These are phyloP conservation scores for Standfussiana lucernea DNA, from an alignment of 2,888 invertebrate species.

Conservation along the genomic window DNA sequence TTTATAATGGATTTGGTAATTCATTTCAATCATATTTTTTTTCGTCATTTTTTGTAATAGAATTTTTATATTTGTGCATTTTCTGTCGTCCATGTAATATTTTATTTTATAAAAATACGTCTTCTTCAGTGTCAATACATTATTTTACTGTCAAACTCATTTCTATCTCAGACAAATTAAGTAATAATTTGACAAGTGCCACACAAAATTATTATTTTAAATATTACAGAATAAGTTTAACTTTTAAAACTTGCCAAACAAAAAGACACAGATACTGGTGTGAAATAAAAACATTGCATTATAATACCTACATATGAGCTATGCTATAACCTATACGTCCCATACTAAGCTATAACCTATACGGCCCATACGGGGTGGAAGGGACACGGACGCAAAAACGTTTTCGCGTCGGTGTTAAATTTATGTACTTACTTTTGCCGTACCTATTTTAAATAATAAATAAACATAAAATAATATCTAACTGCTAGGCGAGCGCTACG, in stretches of 20 bases:
- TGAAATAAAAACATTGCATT: too few species aligned
- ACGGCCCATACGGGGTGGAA: too few species aligned
- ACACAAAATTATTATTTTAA: background rate
- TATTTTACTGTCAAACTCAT: background rate
- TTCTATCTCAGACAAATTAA: background rate
- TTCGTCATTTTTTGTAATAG: background rate
- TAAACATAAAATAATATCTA: background rate
- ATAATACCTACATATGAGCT: too few species aligned
- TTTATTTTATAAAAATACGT: conserved; percentile 8
- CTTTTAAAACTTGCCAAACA: background rate
- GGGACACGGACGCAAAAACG: too few species aligned
- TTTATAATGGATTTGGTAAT: conserved; percentile 30
- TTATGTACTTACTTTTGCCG: too few species aligned
- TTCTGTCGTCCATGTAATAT: background rate
- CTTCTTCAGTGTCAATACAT: conserved; percentile 17
- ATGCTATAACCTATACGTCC: too few species aligned
- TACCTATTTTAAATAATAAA: background rate
- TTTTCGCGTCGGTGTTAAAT: too few species aligned
- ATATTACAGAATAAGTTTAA: background rate
- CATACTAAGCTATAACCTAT: too few species aligned
- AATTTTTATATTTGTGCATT: conserved; percentile 24
- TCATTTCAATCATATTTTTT: conserved; percentile 21
- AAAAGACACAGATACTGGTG: too few species aligned
- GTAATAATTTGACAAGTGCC: background rate
- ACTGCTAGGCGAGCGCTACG: conserved; percentile 21